These are phyloP conservation scores for Gallinago jamesoni DNA, from an alignment of 2,113 vertebrate species.

Conservation along the genomic window DNA sequence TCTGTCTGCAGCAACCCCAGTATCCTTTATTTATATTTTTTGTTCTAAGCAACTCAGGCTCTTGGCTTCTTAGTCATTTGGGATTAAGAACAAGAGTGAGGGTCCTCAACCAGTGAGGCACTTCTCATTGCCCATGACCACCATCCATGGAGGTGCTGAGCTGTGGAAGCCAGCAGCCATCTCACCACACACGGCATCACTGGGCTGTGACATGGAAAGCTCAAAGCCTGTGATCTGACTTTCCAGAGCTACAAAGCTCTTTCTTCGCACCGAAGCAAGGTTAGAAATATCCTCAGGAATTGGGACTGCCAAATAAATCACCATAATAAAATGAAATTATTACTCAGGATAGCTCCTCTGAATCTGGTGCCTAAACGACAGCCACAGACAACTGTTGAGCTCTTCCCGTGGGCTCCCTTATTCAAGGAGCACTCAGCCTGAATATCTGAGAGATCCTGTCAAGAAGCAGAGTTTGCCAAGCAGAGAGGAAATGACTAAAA, in stretches of 20 bases:
- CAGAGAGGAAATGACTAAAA: conserved; percentile 60
- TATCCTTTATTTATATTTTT: not conserved
- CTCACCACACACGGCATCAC: fast-evolving
- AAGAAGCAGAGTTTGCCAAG: not conserved
- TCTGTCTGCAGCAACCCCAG: not conserved
- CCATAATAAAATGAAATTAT: not conserved
- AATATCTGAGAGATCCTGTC: not conserved
- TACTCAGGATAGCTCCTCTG: not conserved
- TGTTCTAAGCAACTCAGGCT: not conserved
- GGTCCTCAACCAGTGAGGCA: not conserved
- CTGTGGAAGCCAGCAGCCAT: not conserved
- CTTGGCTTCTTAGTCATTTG: not conserved
- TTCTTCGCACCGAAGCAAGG: not conserved
- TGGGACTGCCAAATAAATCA: not conserved
- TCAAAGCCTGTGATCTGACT: not conserved
- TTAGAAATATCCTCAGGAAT: not conserved
- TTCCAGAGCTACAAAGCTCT: not conserved
- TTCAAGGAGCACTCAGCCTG: not conserved
- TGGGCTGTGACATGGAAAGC: not conserved
- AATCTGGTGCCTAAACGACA: not conserved
- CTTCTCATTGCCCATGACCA: not conserved
- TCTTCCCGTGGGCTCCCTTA: not conserved
- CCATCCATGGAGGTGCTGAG: not conserved
- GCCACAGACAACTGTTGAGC: not conserved
- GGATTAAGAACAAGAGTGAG: not conserved